phyloP scores from a whole-genome alignment of 53 echinoderm and acorn worm genomes.

The Astropecten irregularis region DNA sequence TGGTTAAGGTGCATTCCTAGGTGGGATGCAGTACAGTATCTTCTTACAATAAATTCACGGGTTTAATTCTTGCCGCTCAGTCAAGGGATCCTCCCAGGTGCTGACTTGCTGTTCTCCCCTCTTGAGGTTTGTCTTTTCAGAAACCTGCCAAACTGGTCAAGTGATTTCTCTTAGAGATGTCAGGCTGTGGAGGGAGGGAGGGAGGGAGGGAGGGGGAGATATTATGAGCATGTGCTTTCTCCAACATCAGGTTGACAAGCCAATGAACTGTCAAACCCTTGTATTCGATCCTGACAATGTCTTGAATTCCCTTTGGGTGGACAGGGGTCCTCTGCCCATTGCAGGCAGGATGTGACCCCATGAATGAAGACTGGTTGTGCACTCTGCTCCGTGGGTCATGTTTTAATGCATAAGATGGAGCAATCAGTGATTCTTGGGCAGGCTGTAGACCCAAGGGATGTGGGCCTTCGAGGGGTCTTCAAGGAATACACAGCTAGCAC shows the following conservation, averaged over 20 bases:
- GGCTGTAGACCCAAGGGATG: background rate
- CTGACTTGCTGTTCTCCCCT: background rate
- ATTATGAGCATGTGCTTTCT: too few species aligned
- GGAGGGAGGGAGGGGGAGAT: too few species aligned
- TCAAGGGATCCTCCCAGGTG: background rate
- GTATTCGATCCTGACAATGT: too few species aligned
- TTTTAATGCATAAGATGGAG: conserved; percentile 31
- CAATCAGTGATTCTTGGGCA: background rate
- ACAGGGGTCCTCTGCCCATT: too few species aligned
- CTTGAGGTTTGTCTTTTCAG: background rate
- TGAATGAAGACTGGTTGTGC: background rate
- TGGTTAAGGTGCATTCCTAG: conserved; percentile 19
- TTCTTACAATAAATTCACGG: conserved; percentile 43
- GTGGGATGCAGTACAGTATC: conserved; percentile 11
- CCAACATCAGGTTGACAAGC: too few species aligned
- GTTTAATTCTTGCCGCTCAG: background rate
- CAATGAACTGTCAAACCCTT: too few species aligned
- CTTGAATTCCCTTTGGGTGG: conserved; percentile 33
- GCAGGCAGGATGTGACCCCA: background rate
- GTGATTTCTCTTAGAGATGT: conserved; percentile 26
- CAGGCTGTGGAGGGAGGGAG: too few species aligned
- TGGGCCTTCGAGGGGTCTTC: conserved; percentile 5
- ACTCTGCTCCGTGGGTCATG: conserved; percentile 16
- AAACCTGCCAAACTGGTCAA: conserved; percentile 14
- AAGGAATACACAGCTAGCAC: background rate